These are phyloP conservation scores for Cyprinodon brontotheroides DNA, from an alignment of 2,113 vertebrate genomes.

Conservation along the genomic window DNA sequence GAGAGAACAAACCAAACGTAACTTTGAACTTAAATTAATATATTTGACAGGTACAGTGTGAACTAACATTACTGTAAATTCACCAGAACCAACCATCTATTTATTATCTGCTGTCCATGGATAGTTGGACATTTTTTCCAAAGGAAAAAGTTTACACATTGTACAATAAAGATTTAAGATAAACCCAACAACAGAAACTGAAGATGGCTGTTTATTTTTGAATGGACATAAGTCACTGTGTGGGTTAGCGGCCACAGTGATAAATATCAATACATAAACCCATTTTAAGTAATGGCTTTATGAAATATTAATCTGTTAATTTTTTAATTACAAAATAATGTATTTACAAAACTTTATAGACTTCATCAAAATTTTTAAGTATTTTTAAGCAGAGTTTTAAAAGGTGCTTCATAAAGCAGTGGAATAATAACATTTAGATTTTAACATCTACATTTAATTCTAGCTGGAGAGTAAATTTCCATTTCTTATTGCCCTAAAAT, in stretches of 20 bases:
- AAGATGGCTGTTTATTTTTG: constrained; percentile 7
- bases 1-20: too few species aligned
- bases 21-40: too few species aligned
- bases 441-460: too few species aligned
- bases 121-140: too few species aligned
- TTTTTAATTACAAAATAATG: background rate
- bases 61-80: too few species aligned
- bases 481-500: too few species aligned
- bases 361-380: background rate
- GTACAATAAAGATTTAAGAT: too few species aligned
- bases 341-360: background rate
- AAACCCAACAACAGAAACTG: background rate
- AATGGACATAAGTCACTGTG: constrained; percentile 20
- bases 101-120: too few species aligned
- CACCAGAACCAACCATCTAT: too few species aligned
- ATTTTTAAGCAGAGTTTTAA: background rate
- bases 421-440: background rate
- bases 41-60: too few species aligned
- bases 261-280: constrained; percentile 37
- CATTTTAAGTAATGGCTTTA: background rate
- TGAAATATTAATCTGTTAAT: background rate
- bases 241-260: constrained; percentile 28
- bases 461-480: background rate
- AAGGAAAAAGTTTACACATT: too few species aligned
- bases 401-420: background rate